phyloP scores from a whole-genome alignment of 2,113 vertebrate species.

The Equus quagga region DNA sequence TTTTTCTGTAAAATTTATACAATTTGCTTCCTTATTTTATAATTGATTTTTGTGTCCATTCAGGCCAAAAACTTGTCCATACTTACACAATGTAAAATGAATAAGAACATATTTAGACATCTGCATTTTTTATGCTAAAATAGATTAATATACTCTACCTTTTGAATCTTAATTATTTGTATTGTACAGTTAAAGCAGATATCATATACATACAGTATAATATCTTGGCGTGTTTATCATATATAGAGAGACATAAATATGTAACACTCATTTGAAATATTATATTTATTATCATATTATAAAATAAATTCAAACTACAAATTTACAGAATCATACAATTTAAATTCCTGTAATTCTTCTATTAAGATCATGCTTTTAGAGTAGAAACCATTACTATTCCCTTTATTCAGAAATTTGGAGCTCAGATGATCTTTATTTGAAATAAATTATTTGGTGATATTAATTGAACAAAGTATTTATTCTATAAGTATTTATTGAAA shows the following conservation, averaged over 20 bases:
- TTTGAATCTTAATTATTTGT: neutral
- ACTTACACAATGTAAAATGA: neutral
- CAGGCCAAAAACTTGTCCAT: neutral
- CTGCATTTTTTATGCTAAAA: neutral
- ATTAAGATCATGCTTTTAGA: neutral
- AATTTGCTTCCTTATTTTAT: neutral
- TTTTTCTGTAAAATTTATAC: neutral
- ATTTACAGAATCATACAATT: neutral
- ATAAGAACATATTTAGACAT: neutral
- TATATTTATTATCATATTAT: neutral
- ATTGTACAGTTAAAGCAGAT: neutral
- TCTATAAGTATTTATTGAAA: neutral
- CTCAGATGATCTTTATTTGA: neutral
- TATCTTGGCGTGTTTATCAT: neutral
- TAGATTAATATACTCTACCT: neutral
- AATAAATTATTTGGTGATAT: neutral
- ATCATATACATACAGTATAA: neutral
- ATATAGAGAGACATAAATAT: neutral
- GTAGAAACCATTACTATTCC: neutral
- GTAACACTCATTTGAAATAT: neutral
- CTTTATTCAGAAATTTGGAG: neutral
- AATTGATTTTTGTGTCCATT: neutral
- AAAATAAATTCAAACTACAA: neutral
- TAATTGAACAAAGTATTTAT: neutral
- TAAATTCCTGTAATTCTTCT: neutral